Base-by-base conservation (phyloP, 2,888 invertebrate genomes). In the Dexiosoma caninum region DNA sequence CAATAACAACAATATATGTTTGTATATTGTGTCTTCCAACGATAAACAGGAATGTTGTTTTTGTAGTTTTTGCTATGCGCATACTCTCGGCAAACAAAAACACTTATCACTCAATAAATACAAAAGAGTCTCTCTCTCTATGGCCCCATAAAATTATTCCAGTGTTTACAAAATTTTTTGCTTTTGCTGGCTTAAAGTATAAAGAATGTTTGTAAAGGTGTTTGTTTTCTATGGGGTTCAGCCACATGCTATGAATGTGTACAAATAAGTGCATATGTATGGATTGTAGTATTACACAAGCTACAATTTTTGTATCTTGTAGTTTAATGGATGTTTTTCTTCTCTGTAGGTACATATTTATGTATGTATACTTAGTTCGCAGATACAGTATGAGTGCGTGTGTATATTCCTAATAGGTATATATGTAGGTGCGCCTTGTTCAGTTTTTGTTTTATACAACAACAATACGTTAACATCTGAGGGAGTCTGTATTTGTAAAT, bases 291-390 rank as follows among this genome's bases (percentile, higher is more conserved):
- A 46, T 57, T 59, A 66, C 44, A 75, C n/a, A 44, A 67, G 67
- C 72, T 53, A 66, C 78, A 69, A 30, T 74, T 70, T 79, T 75
- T 79, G 79, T 79, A 67, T 66, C 78, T 79, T 76, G 76, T 76
- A 76, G 74, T 66, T 53, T 72, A 14, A 57, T 57, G 35, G 12
- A 10, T 51, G 49, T 53, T 51, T 55, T 51, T 23, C 6, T 59
- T n/a, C n/a, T n/a, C n/a, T 67, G 23, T 42, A 23, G 30, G 40
- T 9, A 21, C 23, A 40, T 55, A 19, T 16, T 19, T 67, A 21
- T 9, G 49, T 23, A 16, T n/a, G 19, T 62, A 16, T 57, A 6
- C 27, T 6, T 6, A n/a, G n/a, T n/a, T n/a, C n/a, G n/a, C n/a
- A n/a, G n/a, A n/a, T n/a, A n/a, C n/a, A n/a, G n/a, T n/a, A 27